Evolutionary conservation across 2,797 vertebrate genomes (phyloP), one percentile per base, ranked within the genome.

Genomic region (Streptopelia turtur): DNA sequence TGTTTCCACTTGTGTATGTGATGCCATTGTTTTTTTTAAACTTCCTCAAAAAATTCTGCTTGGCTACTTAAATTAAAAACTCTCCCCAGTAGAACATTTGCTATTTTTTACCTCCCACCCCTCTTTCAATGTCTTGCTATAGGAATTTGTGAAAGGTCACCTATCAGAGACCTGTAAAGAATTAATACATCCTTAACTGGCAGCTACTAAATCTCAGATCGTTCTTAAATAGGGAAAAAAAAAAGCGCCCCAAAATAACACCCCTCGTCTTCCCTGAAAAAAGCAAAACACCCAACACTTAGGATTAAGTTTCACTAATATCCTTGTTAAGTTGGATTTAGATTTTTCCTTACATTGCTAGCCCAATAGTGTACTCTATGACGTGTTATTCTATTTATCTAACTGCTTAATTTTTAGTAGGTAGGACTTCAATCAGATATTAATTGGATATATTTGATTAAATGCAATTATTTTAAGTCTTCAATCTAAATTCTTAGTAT

Each of bases 21-120:
- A 97, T 90, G 93, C 95, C 94, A 95, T 78, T 96, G 88, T 79
- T 96, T 95, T 90, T 93, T 90, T 93, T 96, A 96, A 97, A 93
- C 74, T 96, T 56, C 75, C 89, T 94, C 53, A 70, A 94, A 97
- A 97, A 94, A 91, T 95, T 94, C 87, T 95, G 56, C 96, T 92
- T 97, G 87, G 96, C 94, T 97, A 24, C 80, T 93, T 89, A 8
- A 57, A 77, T 18, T 28, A 4, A n/a, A 16, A 76, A 8, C 4
- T 18, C 5, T 11, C 37, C 12, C 24, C 20, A 39, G 10, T 20
- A 60, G 33, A 84, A 60, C 41, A 22, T 18, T 31, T 6, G 9
- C 61, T 87, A 1, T 83, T 72, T 85, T 63, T 83, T 53, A 47
- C 13, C 43, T 83, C n/a, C 57, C 37, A 16, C 50, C 69, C 30